phyloP scores from a whole-genome alignment of 1,140 invertebrate genomes.

The Ceratosolen solmsi region DNA sequence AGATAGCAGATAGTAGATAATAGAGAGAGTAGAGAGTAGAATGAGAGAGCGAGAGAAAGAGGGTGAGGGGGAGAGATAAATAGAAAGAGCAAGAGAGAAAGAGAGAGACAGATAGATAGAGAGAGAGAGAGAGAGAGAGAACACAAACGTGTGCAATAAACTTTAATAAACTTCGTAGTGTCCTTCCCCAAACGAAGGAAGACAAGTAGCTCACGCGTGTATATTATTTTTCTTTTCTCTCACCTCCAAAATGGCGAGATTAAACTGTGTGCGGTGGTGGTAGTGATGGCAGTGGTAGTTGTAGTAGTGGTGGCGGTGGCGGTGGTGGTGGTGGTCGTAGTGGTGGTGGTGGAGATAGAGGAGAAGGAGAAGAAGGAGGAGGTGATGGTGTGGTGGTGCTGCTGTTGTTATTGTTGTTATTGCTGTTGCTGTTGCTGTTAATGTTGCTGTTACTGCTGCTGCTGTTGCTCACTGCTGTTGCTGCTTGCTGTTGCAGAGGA shows the following conservation, averaged over 20 bases:
- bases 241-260: constrained; percentile 72
- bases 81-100: not conserved
- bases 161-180: constrained; percentile 29
- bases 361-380: too few species aligned
- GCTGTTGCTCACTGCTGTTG: constrained; percentile 7
- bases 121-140: constrained; percentile 25
- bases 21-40: constrained; percentile 1
- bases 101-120: constrained; percentile 1
- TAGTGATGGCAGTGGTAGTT: not conserved
- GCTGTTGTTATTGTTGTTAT: too few species aligned
- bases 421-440: too few species aligned
- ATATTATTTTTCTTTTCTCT: constrained; percentile 56
- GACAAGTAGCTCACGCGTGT: constrained; percentile 10
- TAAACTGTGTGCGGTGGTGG: constrained; percentile 51
- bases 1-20: not conserved
- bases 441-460: constrained; percentile 15
- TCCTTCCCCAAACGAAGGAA: constrained; percentile 20
- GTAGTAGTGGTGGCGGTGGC: too few species aligned
- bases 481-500: too few species aligned
- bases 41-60: constrained; percentile 8
- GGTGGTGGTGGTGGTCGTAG: too few species aligned
- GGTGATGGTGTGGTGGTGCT: too few species aligned
- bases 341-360: too few species aligned
- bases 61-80: not conserved
- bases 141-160: constrained; percentile 11